A percentile compares a stretch with the other conserved stretches of the same genome.
Conservation (phyloP, 1,140 invertebrate species). For the Cydia strobilella region DNA sequence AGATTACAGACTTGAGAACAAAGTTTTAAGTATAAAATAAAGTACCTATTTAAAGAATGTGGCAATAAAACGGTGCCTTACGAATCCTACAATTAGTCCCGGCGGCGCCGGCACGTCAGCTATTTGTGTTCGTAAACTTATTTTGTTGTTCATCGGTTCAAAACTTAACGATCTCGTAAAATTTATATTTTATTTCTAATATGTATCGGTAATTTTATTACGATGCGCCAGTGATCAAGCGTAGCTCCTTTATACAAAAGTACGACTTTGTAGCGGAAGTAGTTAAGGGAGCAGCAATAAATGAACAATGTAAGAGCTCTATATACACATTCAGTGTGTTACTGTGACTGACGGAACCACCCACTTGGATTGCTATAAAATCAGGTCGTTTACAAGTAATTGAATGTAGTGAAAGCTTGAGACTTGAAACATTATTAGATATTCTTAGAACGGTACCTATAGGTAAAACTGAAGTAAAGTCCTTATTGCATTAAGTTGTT, state of each 20-base stretch:
- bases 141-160: not conserved
- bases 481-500: too few relatives aligned
- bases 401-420: not conserved
- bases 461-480: too few relatives aligned
- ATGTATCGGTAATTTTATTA: conserved; percentile 15
- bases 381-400: not conserved
- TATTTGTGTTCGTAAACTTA: conserved; percentile 9
- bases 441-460: too few relatives aligned
- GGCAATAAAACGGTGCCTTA: not conserved
- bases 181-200: conserved; percentile 28
- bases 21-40: not conserved
- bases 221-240: conserved; percentile 11
- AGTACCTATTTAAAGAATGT: not conserved
- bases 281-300: conserved; percentile 10
- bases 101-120: not conserved
- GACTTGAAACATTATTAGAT: not conserved
- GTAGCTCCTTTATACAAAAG: not conserved
- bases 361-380: not conserved
- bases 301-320: not conserved
- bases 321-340: not conserved
- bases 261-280: conserved; percentile 23
- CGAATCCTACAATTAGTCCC: not conserved
- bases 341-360: not conserved
- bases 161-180: conserved; percentile 20
- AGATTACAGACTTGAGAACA: not conserved